phyloP scores from a whole-genome alignment of 37 sponge, comb jelly and placozoan genomes.

The Ephydatia muelleri region DNA sequence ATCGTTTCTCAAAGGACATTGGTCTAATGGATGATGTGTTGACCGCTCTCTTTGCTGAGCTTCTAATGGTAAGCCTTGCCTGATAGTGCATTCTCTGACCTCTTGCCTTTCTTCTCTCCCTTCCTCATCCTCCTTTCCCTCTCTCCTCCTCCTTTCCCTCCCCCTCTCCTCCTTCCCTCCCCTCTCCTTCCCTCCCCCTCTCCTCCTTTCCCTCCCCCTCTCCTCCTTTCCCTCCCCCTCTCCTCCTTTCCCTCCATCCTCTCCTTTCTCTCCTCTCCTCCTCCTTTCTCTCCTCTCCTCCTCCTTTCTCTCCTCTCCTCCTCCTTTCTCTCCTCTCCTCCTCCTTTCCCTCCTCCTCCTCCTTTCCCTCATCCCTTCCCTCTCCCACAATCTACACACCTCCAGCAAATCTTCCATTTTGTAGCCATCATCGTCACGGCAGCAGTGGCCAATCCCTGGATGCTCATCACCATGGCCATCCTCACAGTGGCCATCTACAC shows the following conservation, averaged over 20 bases:
- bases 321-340: background rate
- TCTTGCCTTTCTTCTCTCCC: background rate
- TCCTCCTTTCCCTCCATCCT: no score
- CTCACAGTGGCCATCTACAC: background rate
- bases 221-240: no score
- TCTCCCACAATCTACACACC: background rate
- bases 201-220: background rate
- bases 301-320: background rate
- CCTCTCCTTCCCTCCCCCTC: background rate
- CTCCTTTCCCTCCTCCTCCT: background rate
- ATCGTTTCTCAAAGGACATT: slow-evolving; percentile 80
- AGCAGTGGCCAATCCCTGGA: slow-evolving; percentile 20
- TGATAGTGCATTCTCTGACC: no score
- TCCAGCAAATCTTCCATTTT: background rate
- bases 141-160: no score
- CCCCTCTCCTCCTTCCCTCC: background rate
- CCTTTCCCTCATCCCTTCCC: background rate
- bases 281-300: background rate
- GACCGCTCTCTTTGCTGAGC: slow-evolving; percentile 52
- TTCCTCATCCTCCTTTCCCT: background rate
- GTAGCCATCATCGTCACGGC: slow-evolving; percentile 20
- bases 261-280: background rate
- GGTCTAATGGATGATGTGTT: slow-evolving; percentile 71
- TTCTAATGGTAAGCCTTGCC: slow-evolving; percentile 46
- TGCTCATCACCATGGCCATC: slow-evolving; percentile 12